Evolutionary conservation across 2,888 invertebrate species (phyloP).

Genomic region (Eristalinus sepulchralis): DNA sequence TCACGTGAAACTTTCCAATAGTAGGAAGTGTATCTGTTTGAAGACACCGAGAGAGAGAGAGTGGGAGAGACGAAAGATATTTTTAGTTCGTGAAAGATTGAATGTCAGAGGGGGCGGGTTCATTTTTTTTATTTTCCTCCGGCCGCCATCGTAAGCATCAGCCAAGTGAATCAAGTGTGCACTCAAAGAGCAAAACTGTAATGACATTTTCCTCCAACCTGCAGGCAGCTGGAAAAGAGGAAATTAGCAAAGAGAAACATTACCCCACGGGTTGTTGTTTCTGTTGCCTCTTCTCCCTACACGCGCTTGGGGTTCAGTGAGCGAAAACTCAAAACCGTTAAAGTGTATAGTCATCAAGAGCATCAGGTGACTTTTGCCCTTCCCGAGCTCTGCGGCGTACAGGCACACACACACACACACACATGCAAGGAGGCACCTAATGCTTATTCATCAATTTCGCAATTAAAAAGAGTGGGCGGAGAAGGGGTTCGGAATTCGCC

Average conservation of each 20-base stretch:
- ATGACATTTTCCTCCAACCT: constrained; percentile 1
- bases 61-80: constrained; percentile 21
- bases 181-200: constrained; percentile 43
- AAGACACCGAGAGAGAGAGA: constrained; percentile 65
- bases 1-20: constrained; percentile 85
- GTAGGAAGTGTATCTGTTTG: constrained; percentile 87
- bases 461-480: constrained; percentile 28
- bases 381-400: neutral
- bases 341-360: constrained; percentile 35
- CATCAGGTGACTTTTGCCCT: constrained; percentile 52
- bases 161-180: constrained; percentile 30
- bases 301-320: constrained; percentile 4
- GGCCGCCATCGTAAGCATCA: constrained; percentile 1
- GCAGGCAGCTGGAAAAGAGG: neutral
- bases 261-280: neutral
- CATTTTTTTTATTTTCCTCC: neutral
- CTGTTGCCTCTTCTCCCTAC: neutral
- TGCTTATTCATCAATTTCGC: constrained; percentile 60
- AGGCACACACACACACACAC: no score
- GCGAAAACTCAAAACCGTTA: constrained; percentile 24
- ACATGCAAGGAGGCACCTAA: neutral
- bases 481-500: neutral
- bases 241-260: neutral
- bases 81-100: constrained; percentile 11
- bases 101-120: constrained; percentile 12